phyloP scores from a whole-genome alignment of 2,113 vertebrate genomes.

The Mus pahari region DNA sequence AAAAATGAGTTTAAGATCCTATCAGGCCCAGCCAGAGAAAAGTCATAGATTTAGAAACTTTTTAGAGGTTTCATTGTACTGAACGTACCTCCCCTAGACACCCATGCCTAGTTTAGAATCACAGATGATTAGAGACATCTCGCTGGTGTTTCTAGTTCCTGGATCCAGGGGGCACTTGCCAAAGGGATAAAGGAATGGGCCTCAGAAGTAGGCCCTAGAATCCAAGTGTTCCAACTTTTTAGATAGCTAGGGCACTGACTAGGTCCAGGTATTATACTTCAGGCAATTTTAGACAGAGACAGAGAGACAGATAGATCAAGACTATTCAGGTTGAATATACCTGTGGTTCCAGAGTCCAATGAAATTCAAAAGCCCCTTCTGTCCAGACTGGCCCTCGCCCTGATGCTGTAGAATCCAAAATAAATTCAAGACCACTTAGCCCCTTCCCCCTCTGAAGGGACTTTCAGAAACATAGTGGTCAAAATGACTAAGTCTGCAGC shows the following conservation, averaged over 20 bases:
- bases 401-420: too few relatives aligned
- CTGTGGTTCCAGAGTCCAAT: background rate
- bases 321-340: background rate
- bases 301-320: background rate
- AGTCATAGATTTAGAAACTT: background rate
- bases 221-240: conserved; percentile 12
- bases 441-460: too few relatives aligned
- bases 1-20: conserved; percentile 25
- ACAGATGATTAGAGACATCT: background rate
- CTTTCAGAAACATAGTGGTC: too few relatives aligned
- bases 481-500: too few relatives aligned
- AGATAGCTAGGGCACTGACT: background rate
- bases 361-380: background rate
- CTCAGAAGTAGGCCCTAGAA: conserved; percentile 13
- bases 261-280: background rate
- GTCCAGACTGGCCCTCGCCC: background rate
- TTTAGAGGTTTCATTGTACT: background rate
- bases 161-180: background rate
- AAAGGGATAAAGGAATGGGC: background rate
- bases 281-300: background rate
- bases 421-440: too few relatives aligned
- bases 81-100: background rate
- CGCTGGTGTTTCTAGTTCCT: background rate
- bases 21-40: background rate
- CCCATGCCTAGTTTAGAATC: conserved; percentile 41